phyloP scores from a whole-genome alignment of 2,797 vertebrate genomes.

The Odontamblyopus rebecca region DNA sequence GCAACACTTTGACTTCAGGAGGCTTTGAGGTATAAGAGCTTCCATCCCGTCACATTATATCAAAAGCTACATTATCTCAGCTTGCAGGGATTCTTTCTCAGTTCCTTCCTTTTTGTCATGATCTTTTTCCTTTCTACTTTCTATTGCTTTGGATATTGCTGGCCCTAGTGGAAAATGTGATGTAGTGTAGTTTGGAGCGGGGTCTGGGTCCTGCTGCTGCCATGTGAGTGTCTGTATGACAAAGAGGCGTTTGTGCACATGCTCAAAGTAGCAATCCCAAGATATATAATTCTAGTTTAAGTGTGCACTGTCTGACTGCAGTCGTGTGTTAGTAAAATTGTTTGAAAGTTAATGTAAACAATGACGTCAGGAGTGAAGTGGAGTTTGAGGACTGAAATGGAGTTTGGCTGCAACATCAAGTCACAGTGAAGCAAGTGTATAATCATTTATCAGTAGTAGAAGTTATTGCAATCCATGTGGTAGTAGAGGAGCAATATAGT shows the following conservation, averaged over 20 bases:
- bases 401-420: slow-evolving; percentile 24
- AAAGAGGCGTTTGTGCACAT: slow-evolving; percentile 64
- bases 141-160: slow-evolving; percentile 48
- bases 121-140: slow-evolving; percentile 25
- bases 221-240: slow-evolving; percentile 54
- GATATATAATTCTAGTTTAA: slow-evolving; percentile 31
- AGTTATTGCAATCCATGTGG: background rate
- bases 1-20: background rate
- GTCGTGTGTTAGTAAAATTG: slow-evolving; percentile 28
- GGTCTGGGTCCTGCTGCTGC: slow-evolving; percentile 38
- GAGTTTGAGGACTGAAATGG: slow-evolving; percentile 11
- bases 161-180: slow-evolving; percentile 59
- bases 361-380: background rate
- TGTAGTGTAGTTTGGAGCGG: slow-evolving; percentile 44
- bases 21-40: slow-evolving; percentile 11
- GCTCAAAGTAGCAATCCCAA: slow-evolving; percentile 22
- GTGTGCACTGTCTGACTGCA: slow-evolving; percentile 35
- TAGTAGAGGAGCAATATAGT: background rate
- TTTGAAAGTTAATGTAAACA: slow-evolving; percentile 6
- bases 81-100: slow-evolving; percentile 39
- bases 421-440: background rate
- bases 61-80: slow-evolving; percentile 49
- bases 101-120: slow-evolving; percentile 38
- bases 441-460: background rate
- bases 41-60: slow-evolving; percentile 32